phyloP scores from a whole-genome alignment of 92 coral and sea anemone genomes.

The Desmophyllum pertusum region DNA sequence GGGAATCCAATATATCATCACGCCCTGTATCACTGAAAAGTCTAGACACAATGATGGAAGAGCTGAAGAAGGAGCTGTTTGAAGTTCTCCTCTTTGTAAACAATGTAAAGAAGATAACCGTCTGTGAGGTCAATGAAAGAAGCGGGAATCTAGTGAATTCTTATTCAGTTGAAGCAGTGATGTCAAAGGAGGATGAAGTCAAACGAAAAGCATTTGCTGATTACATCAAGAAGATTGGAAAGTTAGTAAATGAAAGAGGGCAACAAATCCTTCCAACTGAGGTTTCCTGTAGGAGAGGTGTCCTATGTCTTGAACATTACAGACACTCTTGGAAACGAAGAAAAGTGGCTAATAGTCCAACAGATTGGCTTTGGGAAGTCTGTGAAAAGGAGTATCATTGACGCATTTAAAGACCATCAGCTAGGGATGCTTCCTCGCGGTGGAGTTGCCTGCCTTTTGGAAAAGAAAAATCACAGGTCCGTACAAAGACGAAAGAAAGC shows the following conservation, averaged over 20 bases:
- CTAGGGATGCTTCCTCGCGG: conserved; percentile 82
- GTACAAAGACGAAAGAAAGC: neutral
- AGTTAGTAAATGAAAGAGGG: neutral
- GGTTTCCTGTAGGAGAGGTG: conserved; percentile 40
- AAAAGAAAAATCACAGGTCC: neutral
- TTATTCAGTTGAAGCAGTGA: conserved; percentile 55
- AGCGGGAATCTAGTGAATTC: conserved; percentile 35
- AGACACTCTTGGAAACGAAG: conserved; percentile 50
- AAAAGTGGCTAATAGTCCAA: conserved; percentile 70
- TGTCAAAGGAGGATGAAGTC: conserved; percentile 51
- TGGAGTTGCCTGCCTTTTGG: conserved; percentile 76
- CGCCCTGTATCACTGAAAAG: conserved; percentile 13
- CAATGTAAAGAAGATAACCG: conserved; percentile 69
- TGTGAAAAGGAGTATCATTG: neutral
- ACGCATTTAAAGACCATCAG: conserved; percentile 46
- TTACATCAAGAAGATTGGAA: conserved; percentile 19
- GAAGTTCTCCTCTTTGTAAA: conserved; percentile 76
- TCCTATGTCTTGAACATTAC: conserved; percentile 54
- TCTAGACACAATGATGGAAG: conserved; percentile 47
- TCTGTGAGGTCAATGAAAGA: conserved; percentile 62
- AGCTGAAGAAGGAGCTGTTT: conserved; percentile 65
- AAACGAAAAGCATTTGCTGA: conserved; percentile 47
- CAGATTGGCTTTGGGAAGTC: conserved; percentile 60
- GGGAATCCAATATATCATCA: conserved; percentile 28
- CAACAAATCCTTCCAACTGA: neutral